Evolutionary conservation across 2,888 invertebrate species (phyloP).

Genomic region (Caenorhabditis drosophilae): DNA sequence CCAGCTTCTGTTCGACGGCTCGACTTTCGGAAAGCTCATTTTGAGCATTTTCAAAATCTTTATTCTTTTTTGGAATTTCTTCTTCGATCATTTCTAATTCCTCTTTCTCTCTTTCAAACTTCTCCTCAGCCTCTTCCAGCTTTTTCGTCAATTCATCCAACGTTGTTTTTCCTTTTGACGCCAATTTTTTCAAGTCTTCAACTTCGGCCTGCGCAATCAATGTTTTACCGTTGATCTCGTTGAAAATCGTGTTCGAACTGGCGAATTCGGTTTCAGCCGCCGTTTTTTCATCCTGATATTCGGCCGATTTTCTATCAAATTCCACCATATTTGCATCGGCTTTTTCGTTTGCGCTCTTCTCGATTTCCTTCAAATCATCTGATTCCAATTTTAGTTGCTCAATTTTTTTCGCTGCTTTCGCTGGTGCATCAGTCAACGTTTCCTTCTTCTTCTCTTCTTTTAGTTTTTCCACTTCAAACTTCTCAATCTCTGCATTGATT

Average conservation of each 20-base stretch:
- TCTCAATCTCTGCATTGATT: constrained; percentile 13
- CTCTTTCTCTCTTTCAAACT: constrained; percentile 34
- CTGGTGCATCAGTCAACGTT: constrained; percentile 39
- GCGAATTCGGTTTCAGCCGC: constrained; percentile 18
- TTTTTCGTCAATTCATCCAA: constrained; percentile 61
- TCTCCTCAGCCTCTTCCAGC: constrained; percentile 62
- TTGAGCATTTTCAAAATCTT: no score
- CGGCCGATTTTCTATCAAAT: constrained; percentile 12
- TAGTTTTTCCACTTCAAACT: constrained; percentile 9
- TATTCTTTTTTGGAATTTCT: neutral
- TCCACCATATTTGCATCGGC: constrained; percentile 23
- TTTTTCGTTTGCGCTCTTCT: constrained; percentile 11
- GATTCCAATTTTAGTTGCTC: constrained; percentile 63
- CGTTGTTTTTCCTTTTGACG: constrained; percentile 23
- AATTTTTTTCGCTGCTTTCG: constrained; percentile 42
- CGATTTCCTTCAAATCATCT: constrained; percentile 72
- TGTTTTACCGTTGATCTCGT: constrained; percentile 13
- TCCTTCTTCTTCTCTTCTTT: constrained; percentile 68
- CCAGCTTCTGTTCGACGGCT: no score
- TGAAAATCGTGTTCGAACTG: constrained; percentile 23
- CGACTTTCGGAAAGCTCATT: no score
- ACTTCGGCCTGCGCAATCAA: constrained; percentile 69
- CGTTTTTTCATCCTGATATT: constrained; percentile 12
- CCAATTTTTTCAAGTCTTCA: constrained; percentile 73
- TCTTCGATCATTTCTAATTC: neutral